A percentile compares a stretch with the other conserved stretches of the same genome.
phyloP scores from a whole-genome alignment of 2,113 vertebrate species.

The Ceratotherium simum region DNA sequence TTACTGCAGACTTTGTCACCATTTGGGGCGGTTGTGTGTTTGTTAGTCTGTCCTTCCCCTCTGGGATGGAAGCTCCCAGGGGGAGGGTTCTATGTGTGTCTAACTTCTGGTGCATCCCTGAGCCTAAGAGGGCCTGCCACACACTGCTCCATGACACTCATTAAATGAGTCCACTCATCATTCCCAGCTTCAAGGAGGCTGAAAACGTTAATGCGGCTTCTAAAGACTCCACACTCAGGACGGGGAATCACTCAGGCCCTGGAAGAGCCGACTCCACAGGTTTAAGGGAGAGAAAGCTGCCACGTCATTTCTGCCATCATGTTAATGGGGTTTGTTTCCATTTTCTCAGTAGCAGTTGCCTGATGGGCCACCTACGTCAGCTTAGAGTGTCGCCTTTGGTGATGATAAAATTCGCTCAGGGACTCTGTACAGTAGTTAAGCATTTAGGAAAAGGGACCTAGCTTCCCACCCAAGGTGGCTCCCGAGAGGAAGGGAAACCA shows the following conservation, averaged over 20 bases:
- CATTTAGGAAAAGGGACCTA: not conserved
- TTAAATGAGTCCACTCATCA: fast-evolving
- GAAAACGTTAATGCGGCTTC: not conserved
- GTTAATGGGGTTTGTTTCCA: slow-evolving; percentile 72
- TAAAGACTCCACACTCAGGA: not conserved
- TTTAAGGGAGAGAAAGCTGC: slow-evolving; percentile 83
- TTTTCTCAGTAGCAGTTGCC: slow-evolving; percentile 42
- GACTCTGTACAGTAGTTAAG: too few relatives aligned
- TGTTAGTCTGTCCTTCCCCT: fast-evolving
- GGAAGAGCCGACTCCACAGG: slow-evolving; percentile 51
- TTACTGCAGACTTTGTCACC: not conserved
- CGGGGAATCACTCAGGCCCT: not conserved
- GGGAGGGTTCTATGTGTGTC: fast-evolving
- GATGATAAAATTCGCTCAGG: fast-evolving
- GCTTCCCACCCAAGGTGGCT: fast-evolving
- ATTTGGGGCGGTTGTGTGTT: fast-evolving
- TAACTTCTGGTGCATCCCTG: fast-evolving
- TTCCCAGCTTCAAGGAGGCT: not conserved
- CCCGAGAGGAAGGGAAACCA: not conserved
- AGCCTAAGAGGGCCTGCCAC: too few relatives aligned
- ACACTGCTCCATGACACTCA: fast-evolving
- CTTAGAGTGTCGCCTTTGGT: not conserved
- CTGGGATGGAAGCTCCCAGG: too few relatives aligned
- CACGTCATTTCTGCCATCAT: slow-evolving; percentile 26
- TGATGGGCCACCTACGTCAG: fast-evolving